Evolutionary conservation across 2,888 invertebrate species (phyloP).

Genomic region (Dendrolimus houi): DNA sequence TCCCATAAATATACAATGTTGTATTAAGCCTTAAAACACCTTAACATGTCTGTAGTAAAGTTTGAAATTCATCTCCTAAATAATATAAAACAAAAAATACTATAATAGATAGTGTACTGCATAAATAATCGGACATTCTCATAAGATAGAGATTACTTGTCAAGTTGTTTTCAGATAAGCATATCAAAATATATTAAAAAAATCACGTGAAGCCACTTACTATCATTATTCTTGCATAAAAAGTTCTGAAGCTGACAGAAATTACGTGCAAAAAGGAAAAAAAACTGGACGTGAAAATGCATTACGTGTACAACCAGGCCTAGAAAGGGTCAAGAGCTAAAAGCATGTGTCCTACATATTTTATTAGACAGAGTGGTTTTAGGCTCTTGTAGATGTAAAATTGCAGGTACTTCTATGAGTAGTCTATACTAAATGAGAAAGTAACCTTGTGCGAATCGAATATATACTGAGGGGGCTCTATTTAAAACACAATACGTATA

Average conservation of each 20-base stretch:
- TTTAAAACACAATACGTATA: no score
- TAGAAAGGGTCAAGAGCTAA: background rate
- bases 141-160: constrained; percentile 8
- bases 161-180: constrained; percentile 14
- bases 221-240: no score
- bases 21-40: no score
- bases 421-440: background rate
- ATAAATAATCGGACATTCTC: background rate
- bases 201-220: constrained; percentile 1
- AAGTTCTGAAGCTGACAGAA: no score
- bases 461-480: no score
- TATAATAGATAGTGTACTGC: no score
- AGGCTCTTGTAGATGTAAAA: background rate
- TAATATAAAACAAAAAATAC: background rate
- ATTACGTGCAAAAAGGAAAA: no score
- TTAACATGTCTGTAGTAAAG: no score
- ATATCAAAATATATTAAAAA: constrained; percentile 8
- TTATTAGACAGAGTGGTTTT: background rate
- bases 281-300: background rate
- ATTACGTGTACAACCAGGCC: background rate
- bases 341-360: background rate
- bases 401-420: background rate
- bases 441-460: no score
- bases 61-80: no score
- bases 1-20: no score